Conservation (phyloP, 2,797 vertebrate species). For the Ptychadena robeensis region DNA sequence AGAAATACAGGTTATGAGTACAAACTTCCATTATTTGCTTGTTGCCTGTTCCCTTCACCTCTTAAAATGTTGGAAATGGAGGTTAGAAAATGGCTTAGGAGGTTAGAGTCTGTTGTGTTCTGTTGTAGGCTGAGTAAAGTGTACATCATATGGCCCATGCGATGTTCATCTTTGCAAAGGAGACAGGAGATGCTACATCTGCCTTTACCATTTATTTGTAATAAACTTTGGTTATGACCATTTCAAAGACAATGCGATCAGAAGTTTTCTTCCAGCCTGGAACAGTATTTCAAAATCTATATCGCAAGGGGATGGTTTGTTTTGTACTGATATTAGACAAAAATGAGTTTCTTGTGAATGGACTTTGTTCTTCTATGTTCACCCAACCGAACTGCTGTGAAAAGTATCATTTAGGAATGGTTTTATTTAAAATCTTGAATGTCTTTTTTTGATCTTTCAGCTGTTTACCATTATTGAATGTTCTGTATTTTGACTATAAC, state of each 20-base stretch:
- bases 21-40: too few relatives aligned
- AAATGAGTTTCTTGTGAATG: background rate
- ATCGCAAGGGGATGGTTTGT: too few relatives aligned
- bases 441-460: background rate
- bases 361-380: background rate
- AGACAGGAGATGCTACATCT: background rate
- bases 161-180: too few relatives aligned
- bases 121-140: background rate
- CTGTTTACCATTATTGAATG: background rate
- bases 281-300: background rate
- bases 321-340: too few relatives aligned
- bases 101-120: too few relatives aligned
- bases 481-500: background rate
- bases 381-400: background rate
- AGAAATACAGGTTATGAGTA: background rate
- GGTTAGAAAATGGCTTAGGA: too few relatives aligned
- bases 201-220: background rate
- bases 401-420: too few relatives aligned
- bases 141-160: background rate
- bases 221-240: background rate
- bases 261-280: background rate
- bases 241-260: background rate
- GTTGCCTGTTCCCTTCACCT: too few relatives aligned
- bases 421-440: background rate
- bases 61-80: too few relatives aligned